phyloP scores from a whole-genome alignment of 2,797 vertebrate species.

The Sebastolobus alascanus region DNA sequence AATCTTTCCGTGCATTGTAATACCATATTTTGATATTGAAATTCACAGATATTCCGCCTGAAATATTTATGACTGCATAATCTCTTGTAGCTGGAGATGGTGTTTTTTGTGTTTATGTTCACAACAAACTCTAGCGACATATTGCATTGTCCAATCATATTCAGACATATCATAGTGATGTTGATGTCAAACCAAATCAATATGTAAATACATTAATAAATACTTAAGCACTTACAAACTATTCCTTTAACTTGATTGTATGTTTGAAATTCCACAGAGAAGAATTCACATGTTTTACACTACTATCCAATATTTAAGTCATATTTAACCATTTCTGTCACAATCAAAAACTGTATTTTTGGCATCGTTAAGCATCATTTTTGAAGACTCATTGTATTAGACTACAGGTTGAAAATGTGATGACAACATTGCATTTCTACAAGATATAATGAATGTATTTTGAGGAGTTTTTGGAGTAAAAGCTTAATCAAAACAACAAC shows the following conservation, averaged over 20 bases:
- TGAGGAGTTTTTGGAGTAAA: conserved; percentile 17
- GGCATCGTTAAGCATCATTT: conserved; percentile 2
- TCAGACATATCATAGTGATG: neutral
- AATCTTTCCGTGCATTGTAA: conserved; percentile 16
- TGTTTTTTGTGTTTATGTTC: conserved; percentile 26
- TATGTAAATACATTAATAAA: conserved; percentile 16
- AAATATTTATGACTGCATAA: conserved; percentile 65
- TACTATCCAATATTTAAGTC: neutral
- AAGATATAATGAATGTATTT: conserved; percentile 12
- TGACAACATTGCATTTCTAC: conserved; percentile 6
- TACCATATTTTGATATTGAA: conserved; percentile 30
- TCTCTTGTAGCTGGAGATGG: conserved; percentile 25
- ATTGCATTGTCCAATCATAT: conserved; percentile 41
- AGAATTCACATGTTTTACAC: neutral
- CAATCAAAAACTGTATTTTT: neutral
- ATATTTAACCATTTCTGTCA: conserved; percentile 5
- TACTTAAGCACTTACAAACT: neutral
- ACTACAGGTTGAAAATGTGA: neutral
- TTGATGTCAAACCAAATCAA: conserved; percentile 8
- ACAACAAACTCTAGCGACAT: conserved; percentile 27
- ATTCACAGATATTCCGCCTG: conserved; percentile 46
- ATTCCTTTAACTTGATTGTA: too few relatives aligned
- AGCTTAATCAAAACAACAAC: conserved; percentile 23
- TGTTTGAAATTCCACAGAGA: neutral
- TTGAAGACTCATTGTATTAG: neutral